Conservation (phyloP, 2,113 vertebrate genomes). For the Stigmatopora argus region DNA sequence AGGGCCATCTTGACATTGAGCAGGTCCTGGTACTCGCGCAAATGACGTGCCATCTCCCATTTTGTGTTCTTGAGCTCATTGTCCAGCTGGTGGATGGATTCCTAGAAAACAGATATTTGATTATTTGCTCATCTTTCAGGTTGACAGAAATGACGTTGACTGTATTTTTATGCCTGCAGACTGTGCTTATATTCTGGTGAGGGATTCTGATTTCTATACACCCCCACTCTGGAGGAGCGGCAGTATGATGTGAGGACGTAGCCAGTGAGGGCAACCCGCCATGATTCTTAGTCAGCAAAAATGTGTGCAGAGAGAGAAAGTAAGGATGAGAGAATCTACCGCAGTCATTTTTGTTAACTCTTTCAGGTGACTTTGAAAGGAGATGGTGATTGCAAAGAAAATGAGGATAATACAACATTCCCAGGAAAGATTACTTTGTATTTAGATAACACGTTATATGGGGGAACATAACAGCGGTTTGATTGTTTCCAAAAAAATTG, state of each 20-base stretch:
- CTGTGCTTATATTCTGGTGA: too few species aligned
- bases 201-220: neutral
- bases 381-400: neutral
- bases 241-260: conserved; percentile 55
- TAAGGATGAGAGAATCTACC: conserved; percentile 19
- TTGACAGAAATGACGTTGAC: neutral
- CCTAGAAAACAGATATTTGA: conserved; percentile 63
- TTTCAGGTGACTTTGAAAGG: conserved; percentile 8
- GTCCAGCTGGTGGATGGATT: conserved; percentile 95
- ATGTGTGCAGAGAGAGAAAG: neutral
- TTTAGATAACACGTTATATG: neutral
- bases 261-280: conserved; percentile 58
- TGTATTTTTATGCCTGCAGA: too few species aligned
- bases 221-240: conserved; percentile 5
- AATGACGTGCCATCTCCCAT: too few species aligned
- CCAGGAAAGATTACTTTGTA: too few species aligned
- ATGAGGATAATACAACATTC: too few species aligned
- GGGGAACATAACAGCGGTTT: neutral
- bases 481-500: neutral
- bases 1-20: too few species aligned
- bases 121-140: neutral
- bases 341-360: conserved; percentile 47
- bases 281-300: too few species aligned
- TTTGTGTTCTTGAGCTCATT: conserved; percentile 95
- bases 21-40: too few species aligned